phyloP scores from a whole-genome alignment of 1,140 invertebrate species.

The Cataglyphis hispanica region DNA sequence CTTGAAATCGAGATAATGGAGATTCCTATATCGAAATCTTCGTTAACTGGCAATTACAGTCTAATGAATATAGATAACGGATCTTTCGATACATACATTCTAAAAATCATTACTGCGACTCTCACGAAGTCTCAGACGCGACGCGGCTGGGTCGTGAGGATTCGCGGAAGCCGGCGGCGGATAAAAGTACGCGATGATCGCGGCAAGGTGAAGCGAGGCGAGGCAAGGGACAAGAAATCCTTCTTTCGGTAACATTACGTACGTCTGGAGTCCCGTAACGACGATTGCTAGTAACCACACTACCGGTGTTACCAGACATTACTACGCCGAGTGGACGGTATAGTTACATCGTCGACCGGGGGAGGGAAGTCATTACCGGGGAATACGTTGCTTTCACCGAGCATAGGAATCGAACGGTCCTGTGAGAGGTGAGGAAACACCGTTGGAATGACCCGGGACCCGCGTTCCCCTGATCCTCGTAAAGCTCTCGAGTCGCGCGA shows the following conservation, averaged over 20 bases:
- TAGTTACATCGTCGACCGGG: conserved; percentile 64
- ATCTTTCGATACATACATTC: conserved; percentile 13
- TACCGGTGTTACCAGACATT: conserved; percentile 75
- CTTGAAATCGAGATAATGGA: too few species aligned
- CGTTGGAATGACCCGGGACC: conserved; percentile 78
- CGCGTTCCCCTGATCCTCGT: conserved; percentile 51
- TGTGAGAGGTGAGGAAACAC: conserved; percentile 76
- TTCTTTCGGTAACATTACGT: conserved; percentile 63
- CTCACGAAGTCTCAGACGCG: conserved; percentile 14
- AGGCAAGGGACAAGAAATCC: conserved; percentile 40
- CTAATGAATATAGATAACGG: conserved; percentile 26
- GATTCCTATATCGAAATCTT: neutral
- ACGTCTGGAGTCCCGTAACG: conserved; percentile 80
- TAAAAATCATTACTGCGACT: conserved; percentile 23
- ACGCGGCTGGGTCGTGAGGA: conserved; percentile 24
- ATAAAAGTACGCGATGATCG: conserved; percentile 50
- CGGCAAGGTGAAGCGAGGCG: conserved; percentile 10
- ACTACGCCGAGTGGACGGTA: conserved; percentile 74
- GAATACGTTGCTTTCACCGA: conserved; percentile 76
- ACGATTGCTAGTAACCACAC: conserved; percentile 77
- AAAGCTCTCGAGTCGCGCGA: conserved; percentile 68
- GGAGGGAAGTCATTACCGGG: conserved; percentile 70
- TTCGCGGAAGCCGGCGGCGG: conserved; percentile 28
- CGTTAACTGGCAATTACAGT: neutral
- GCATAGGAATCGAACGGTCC: conserved; percentile 77